Evolutionary conservation across 2,797 vertebrate genomes (phyloP).

Genomic region (Lepus townsendii): DNA sequence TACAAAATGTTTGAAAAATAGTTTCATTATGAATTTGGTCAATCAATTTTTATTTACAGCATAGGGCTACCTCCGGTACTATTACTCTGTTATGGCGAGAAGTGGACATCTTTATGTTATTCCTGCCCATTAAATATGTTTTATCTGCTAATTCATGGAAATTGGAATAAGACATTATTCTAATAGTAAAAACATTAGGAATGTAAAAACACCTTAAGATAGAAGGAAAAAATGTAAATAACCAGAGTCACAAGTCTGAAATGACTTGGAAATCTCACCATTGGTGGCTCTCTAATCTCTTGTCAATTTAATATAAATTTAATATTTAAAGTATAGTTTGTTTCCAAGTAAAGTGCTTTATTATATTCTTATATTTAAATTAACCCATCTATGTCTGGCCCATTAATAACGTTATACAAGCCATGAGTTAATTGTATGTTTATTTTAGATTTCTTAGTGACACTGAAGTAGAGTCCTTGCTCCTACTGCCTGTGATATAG

Average conservation of each 20-base stretch:
- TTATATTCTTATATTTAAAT: constrained; percentile 5
- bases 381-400: neutral
- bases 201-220: neutral
- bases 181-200: neutral
- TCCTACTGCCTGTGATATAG: no score
- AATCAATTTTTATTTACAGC: neutral
- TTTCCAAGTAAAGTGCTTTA: neutral
- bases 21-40: neutral
- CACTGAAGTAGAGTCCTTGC: no score
- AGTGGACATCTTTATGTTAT: neutral
- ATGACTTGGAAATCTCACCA: neutral
- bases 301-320: neutral
- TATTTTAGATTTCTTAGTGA: neutral
- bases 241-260: neutral
- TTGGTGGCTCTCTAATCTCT: neutral
- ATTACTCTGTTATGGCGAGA: neutral
- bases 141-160: neutral
- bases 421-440: neutral
- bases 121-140: neutral
- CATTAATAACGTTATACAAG: neutral
- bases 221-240: neutral
- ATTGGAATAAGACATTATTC: neutral
- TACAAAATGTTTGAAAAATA: neutral
- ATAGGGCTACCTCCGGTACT: neutral
- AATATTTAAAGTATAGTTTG: neutral